These are phyloP conservation scores for Escarpia spicata DNA, from an alignment of 2,888 invertebrate species.

Conservation along the genomic window DNA sequence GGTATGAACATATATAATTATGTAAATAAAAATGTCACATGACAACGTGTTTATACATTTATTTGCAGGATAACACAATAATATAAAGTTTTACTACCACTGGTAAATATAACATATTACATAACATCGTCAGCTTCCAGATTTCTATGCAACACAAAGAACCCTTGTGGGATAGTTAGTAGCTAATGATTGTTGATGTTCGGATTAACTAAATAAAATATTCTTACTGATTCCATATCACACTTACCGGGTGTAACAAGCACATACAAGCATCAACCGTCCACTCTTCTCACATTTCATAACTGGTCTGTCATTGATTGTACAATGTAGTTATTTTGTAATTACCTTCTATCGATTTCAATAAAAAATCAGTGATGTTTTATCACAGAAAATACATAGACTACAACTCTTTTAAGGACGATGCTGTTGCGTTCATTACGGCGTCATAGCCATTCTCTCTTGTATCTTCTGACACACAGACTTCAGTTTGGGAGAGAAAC, in stretches of 20 bases:
- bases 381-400: not conserved
- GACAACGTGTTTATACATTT: not conserved
- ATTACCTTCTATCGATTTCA: not conserved
- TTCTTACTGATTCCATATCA: not conserved
- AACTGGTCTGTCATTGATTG: not conserved
- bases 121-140: not conserved
- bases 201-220: not conserved
- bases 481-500: not conserved
- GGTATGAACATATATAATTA: not conserved
- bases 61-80: not conserved
- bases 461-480: not conserved
- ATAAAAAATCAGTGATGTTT: not conserved
- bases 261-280: not conserved
- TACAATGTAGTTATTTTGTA: not conserved
- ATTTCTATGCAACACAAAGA: not conserved
- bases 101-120: not conserved
- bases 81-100: not conserved
- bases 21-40: not conserved
- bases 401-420: not conserved
- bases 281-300: not conserved
- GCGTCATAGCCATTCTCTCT: not conserved
- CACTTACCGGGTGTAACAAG: not conserved
- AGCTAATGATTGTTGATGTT: not conserved
- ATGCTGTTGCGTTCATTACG: not conserved
- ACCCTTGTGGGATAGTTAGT: not conserved